Evolutionary conservation across 1,140 invertebrate species (phyloP).

Genomic region (Vollenhovia emeryi): DNA sequence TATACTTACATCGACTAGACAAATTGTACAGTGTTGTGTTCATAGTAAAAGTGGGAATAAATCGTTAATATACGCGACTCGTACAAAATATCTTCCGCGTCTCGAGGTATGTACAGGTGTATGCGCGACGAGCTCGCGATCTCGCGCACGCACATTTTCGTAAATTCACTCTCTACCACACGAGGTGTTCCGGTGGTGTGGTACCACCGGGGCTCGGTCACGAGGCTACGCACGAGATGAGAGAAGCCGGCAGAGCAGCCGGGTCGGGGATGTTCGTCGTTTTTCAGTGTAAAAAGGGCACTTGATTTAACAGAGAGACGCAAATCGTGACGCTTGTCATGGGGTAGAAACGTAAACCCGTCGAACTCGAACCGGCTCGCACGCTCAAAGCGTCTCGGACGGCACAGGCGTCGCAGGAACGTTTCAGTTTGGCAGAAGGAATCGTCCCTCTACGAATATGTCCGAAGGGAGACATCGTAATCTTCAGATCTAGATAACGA

Average conservation of each 20-base stretch:
- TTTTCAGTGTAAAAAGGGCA: constrained; percentile 82
- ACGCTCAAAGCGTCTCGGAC: constrained; percentile 28
- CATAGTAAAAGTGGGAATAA: constrained; percentile 67
- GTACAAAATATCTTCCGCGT: constrained; percentile 83
- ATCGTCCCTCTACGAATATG: background rate
- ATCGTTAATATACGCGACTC: constrained; percentile 72
- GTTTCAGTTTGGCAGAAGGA: background rate
- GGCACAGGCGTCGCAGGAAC: background rate
- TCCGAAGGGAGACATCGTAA: background rate
- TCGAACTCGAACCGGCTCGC: constrained; percentile 47
- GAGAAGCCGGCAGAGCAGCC: constrained; percentile 39
- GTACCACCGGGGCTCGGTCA: constrained; percentile 30
- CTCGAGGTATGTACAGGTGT: constrained; percentile 67
- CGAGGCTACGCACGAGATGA: constrained; percentile 63
- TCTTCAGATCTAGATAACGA: background rate
- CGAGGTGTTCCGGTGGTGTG: constrained; percentile 19
- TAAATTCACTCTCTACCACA: constrained; percentile 33
- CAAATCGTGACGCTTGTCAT: constrained; percentile 61
- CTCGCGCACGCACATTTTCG: constrained; percentile 66
- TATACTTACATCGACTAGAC: constrained; percentile 74
- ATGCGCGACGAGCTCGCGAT: constrained; percentile 57
- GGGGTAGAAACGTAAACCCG: constrained; percentile 36
- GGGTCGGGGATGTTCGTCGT: constrained; percentile 44
- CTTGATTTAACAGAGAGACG: constrained; percentile 82
- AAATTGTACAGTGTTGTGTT: constrained; percentile 71